Conservation (phyloP, 2,113 vertebrate species). For the Gulo gulo region DNA sequence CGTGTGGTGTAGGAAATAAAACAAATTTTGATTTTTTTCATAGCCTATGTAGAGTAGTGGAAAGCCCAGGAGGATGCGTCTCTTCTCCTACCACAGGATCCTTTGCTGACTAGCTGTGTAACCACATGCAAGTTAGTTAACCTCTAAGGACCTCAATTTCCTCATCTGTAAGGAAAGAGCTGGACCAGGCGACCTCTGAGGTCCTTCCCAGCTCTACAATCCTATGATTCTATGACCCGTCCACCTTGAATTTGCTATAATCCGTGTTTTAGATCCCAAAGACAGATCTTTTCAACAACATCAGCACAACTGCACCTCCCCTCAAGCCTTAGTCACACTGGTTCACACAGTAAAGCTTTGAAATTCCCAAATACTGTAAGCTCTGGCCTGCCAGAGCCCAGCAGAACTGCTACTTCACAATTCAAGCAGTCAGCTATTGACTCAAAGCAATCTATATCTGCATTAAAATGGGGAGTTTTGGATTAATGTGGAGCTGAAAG, state of each 20-base stretch:
- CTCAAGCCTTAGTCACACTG: conserved; percentile 61
- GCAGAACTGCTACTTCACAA: conserved; percentile 84
- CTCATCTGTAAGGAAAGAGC: conserved; percentile 39
- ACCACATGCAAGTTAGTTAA: conserved; percentile 58
- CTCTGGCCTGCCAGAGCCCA: conserved; percentile 80
- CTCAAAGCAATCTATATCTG: conserved; percentile 89
- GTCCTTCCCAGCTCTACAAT: background rate
- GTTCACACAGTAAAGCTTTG: conserved; percentile 76
- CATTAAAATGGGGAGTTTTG: conserved; percentile 89
- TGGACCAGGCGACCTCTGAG: conserved; percentile 16
- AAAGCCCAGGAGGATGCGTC: background rate
- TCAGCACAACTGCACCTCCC: conserved; percentile 59
- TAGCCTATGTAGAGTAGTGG: background rate
- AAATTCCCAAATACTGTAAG: conserved; percentile 83
- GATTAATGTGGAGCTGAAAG: conserved; percentile 91
- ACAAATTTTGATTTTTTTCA: conserved; percentile 5
- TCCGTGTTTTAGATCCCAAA: conserved; percentile 61
- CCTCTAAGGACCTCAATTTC: conserved; percentile 60
- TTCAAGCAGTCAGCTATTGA: conserved; percentile 89
- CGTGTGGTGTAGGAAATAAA: background rate
- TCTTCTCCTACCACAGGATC: background rate
- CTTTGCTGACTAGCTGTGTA: conserved; percentile 32
- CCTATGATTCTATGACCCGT: background rate
- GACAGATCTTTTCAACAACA: conserved; percentile 58
- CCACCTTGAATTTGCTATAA: conserved; percentile 43